Base-by-base conservation (phyloP, 2,888 invertebrate genomes). In the Branchellion lobata region DNA sequence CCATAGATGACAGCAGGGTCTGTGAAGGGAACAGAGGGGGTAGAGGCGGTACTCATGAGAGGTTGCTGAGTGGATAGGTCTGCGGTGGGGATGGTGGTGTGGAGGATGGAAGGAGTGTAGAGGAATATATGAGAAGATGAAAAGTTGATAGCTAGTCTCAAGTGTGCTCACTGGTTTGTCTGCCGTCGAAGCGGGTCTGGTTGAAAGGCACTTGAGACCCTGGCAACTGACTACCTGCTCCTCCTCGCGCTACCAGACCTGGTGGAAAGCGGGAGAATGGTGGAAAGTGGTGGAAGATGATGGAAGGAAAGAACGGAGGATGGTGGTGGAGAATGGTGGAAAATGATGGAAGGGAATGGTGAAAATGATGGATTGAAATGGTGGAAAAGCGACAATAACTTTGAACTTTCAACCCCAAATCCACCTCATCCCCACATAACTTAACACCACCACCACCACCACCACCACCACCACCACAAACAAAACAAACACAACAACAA, bases 141-240 rank as follows among this genome's bases (percentile, higher is more conserved):
- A 40, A 40, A 40, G 8, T 40, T 40, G 40, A 40, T 40, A 40
- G 14, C 40, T 8, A 40, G 14, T 8, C n/a, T n/a, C n/a, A n/a
- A n/a, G n/a, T n/a, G n/a, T n/a, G 21, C 61, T 57, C n/a, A 57
- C 61, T 24, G 21, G 61, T 14, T 57, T 57, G 61, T 57, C 61
- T 57, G 5, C n/a, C 21, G n/a, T 57, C 61, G n/a, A 57, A 57
- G 3, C 61, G 5, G 61, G 61, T 24, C 61, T 57, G 61, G 61
- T 57, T 57, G 61, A 57, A 57, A n/a, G 61, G 61, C 14, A n/a
- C 5, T n/a, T 57, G 61, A 18, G 61, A 24, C 8, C 8, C 40
- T 8, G 14, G 8, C 40, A 40, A 40, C 14, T 40, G 40, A 8
- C 8, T 14, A 5, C 40, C 40, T 8, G 40, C 40, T 14, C 40